Evolutionary conservation across 1,140 invertebrate species (phyloP), one percentile per base, ranked within the genome.

Genomic region (Cotesia chilonis): DNA sequence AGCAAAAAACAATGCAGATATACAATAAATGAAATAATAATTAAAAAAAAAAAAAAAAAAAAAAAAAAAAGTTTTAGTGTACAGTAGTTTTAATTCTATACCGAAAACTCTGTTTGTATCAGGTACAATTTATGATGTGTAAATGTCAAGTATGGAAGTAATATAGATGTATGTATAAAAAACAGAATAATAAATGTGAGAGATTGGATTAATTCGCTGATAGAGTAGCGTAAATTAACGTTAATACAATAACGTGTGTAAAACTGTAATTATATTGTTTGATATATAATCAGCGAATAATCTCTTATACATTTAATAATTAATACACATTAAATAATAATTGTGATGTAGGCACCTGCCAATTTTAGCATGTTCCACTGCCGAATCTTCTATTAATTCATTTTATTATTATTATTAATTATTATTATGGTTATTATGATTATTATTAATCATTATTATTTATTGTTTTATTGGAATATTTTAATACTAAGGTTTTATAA

Each of bases 381-480:
- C 85, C 85, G 84, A 86, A 85, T 72, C 78, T 84, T 85, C 79
- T 83, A 85, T 82, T 80, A 78, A 79, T 82, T 83, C 81, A 81
- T 86, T 83, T 83, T 82, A 83, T 84, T 80, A 82, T 83, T 47
- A 47, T 41, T 41, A 41, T 41, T 41, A 41, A 82, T 83, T 47
- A 47, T 41, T 41, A 41, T 41, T 41, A 41, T 41, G 41, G 41
- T 41, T 41, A 41, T 41, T 41, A 41, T 41, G 6, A 41, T 41
- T 41, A 41, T 47, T 83, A 79, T 84, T 83, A 79, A 82, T 81
- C 76, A 84, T 81, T 79, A 87, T 85, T 85, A 87, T 87, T 87
- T 87, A 87, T 87, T 87, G 84, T 87, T 87, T 86, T 84, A 85
- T 85, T 87, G 81, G 82, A 83, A 86, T 87, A 87, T 87, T 87